phyloP scores from a whole-genome alignment of 1,140 invertebrate species.

The Drosophila eugracilis region DNA sequence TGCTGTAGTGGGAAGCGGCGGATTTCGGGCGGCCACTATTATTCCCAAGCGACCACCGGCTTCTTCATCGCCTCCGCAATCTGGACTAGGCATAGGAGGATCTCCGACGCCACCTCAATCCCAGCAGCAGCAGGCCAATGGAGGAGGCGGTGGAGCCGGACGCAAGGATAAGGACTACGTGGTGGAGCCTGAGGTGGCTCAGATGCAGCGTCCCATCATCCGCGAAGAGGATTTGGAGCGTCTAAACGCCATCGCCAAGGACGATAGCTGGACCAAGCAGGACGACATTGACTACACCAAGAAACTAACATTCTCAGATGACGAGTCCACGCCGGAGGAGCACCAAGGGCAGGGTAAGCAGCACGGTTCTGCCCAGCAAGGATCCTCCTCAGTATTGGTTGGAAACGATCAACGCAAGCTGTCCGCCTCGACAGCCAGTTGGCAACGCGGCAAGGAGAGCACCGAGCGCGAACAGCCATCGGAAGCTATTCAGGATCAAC shows the following conservation, averaged over 20 bases:
- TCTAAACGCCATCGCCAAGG: conserved; percentile 95
- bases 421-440: conserved; percentile 42
- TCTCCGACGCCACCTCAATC: conserved; percentile 56
- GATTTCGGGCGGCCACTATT: conserved; percentile 68
- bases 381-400: conserved; percentile 45
- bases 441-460: conserved; percentile 74
- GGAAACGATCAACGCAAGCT: conserved; percentile 57
- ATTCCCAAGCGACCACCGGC: conserved; percentile 70
- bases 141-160: conserved; percentile 61
- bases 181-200: conserved; percentile 83
- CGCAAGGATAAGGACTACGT: conserved; percentile 78
- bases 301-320: conserved; percentile 97
- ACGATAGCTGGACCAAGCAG: conserved; percentile 95
- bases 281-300: conserved; percentile 98
- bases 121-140: conserved; percentile 57
- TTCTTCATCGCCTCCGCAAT: conserved; percentile 45
- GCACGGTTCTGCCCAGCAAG: conserved; percentile 35
- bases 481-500: conserved; percentile 46
- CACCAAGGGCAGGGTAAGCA: conserved; percentile 47
- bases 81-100: conserved; percentile 32
- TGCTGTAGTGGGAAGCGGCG: conserved; percentile 66
- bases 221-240: conserved; percentile 96
- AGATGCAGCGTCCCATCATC: conserved; percentile 91
- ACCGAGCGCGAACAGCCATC: conserved; percentile 84
- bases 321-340: conserved; percentile 88